Percentiles rank a stretch among this genome's conserved stretches.
Conservation (phyloP, 2,888 invertebrate genomes). For the Saturnia japonica region DNA sequence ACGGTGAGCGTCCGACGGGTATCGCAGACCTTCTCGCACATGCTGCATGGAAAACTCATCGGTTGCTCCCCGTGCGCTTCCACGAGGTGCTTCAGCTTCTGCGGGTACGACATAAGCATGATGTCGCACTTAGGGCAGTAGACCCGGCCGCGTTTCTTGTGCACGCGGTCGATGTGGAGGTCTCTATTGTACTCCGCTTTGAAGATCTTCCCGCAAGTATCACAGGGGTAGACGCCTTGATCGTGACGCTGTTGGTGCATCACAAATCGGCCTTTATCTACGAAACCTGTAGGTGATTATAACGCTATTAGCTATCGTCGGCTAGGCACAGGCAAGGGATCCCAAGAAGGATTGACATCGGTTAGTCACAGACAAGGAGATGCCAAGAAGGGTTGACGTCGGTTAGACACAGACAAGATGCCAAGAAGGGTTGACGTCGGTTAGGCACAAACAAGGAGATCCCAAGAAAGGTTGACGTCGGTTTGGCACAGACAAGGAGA, state of each 20-base stretch:
- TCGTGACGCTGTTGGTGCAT: conserved; percentile 72
- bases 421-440: too few relatives aligned
- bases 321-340: too few relatives aligned
- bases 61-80: conserved; percentile 70
- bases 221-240: conserved; percentile 62
- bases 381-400: too few relatives aligned
- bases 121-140: conserved; percentile 73
- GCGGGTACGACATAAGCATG: conserved; percentile 68
- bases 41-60: conserved; percentile 57
- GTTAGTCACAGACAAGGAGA: too few relatives aligned
- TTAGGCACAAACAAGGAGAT: too few relatives aligned
- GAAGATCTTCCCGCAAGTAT: conserved; percentile 68
- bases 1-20: conserved; percentile 64
- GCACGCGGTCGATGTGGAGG: conserved; percentile 55
- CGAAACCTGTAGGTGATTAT: conserved; percentile 38
- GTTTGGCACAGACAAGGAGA: too few relatives aligned
- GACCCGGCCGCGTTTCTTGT: conserved; percentile 63
- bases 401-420: too few relatives aligned
- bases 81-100: conserved; percentile 69
- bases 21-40: conserved; percentile 64
- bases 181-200: conserved; percentile 58
- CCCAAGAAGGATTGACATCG: too few relatives aligned
- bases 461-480: too few relatives aligned
- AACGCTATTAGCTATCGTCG: too few relatives aligned
- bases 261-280: conserved; percentile 56